These are phyloP conservation scores for Tetramorium alpestre DNA, from an alignment of 1,140 invertebrate genomes.

Conservation along the genomic window DNA sequence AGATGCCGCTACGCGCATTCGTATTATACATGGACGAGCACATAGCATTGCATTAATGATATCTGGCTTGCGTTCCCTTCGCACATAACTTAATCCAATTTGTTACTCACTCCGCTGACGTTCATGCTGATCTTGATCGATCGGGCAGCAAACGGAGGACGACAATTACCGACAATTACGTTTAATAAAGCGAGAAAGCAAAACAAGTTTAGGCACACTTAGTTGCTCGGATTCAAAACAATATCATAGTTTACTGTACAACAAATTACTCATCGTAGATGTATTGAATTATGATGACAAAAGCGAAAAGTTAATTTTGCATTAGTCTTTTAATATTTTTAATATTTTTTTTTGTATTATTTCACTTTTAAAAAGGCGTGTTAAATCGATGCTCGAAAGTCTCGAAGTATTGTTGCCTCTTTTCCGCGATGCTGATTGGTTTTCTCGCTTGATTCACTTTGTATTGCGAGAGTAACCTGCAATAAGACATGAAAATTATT, in stretches of 20 bases:
- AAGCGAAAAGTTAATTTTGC: not conserved
- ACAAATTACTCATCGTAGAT: not conserved
- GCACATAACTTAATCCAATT: slow-evolving; percentile 2
- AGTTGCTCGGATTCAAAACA: not conserved
- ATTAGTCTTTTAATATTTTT: not conserved
- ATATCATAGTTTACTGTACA: too few species aligned
- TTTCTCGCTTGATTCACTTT: too few species aligned
- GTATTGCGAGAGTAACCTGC: too few species aligned
- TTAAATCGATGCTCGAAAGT: too few species aligned
- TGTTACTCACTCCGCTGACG: not conserved
- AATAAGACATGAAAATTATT: too few species aligned
- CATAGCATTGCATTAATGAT: not conserved
- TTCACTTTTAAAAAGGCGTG: too few species aligned
- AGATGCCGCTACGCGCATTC: slow-evolving; percentile 48
- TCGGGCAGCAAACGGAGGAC: not conserved
- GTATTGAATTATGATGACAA: not conserved
- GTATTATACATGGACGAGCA: slow-evolving; percentile 35
- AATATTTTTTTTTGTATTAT: not conserved
- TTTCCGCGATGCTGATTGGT: too few species aligned
- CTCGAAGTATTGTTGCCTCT: too few species aligned
- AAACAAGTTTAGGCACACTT: not conserved
- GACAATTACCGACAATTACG: not conserved
- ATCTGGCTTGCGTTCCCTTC: not conserved
- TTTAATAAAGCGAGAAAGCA: not conserved
- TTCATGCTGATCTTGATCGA: not conserved